These are phyloP conservation scores for Alca torda DNA, from an alignment of 2,797 vertebrate genomes.

Conservation along the genomic window DNA sequence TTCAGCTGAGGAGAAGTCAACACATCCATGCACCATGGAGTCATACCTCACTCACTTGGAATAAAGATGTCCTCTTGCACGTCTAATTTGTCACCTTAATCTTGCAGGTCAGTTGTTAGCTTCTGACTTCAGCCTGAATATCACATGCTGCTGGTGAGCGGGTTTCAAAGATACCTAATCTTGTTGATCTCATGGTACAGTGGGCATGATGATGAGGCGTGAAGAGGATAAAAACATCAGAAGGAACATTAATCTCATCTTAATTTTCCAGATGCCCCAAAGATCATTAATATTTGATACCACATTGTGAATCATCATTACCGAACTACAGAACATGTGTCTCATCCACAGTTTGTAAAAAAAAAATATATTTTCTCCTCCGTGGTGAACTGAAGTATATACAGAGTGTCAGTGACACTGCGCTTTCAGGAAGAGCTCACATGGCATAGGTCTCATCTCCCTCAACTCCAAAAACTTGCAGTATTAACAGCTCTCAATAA, in stretches of 20 bases:
- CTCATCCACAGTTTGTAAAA: neutral
- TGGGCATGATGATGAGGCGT: constrained; percentile 35
- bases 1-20: neutral
- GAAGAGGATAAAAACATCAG: constrained; percentile 54
- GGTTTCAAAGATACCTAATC: constrained; percentile 38
- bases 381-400: neutral
- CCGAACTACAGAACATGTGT: neutral
- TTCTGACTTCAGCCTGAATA: constrained; percentile 1
- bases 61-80: neutral
- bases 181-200: constrained; percentile 62
- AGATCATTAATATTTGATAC: constrained; percentile 38
- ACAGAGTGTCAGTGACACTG: neutral
- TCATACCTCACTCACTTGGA: neutral
- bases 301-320: constrained; percentile 41
- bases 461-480: neutral
- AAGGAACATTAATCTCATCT: constrained; percentile 48
- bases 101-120: constrained; percentile 22
- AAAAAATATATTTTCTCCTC: neutral
- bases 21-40: neutral
- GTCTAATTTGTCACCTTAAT: constrained; percentile 16
- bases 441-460: accelerated
- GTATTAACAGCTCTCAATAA: neutral
- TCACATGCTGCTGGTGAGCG: neutral
- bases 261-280: constrained; percentile 61
- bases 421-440: neutral